Evolutionary conservation across 2,888 invertebrate genomes (phyloP), one percentile per base, ranked within the genome.

Genomic region (Odontomyia ornata): DNA sequence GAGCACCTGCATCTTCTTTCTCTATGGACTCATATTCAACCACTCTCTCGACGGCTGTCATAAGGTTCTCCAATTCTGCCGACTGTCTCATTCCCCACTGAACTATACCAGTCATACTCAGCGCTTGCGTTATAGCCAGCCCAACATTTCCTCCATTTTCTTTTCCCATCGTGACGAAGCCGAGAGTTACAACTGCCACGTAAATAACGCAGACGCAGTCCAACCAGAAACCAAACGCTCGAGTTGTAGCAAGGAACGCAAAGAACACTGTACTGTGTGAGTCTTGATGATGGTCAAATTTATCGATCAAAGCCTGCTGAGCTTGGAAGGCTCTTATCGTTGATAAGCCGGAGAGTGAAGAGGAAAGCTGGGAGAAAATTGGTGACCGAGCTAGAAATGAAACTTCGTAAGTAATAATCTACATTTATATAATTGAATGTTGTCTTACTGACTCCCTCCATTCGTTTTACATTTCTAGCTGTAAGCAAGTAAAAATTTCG

Each of bases 201-300:
- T 97, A 98, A 5, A 94, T 80, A 0, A 95, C 91, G 84, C 97
- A 97, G 75, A 96, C 90, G 80, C 95, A 89, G 85, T 99, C 99
- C 82, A 99, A 87, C 91, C 95, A 95, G 83, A 97, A 94, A 0
- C 97, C 98, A 83, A 99, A 97, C 81, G 98, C 97, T 79, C 98
- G 91, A 21, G 95, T 95, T 5, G 95, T 93, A 0, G 95, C 91
- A 76, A 99, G 91, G 85, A 96, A 97, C 82, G 96, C 88, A 84
- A 92, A 97, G 93, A 95, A 98, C 5, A 98, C 93, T 0, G 97
- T 94, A 75, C 96, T 95, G 83, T 98, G 97, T 3, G 93, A 84
- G 83, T 95, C 94, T 84, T 95, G 94, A 82, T 94, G 93, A 80
- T 90, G 90, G 82, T 95, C 95, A 82, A 95, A 95, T 84, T 95